phyloP scores from a whole-genome alignment of 53 echinoderm and acorn worm genomes.

The Holothuria leucospilota region DNA sequence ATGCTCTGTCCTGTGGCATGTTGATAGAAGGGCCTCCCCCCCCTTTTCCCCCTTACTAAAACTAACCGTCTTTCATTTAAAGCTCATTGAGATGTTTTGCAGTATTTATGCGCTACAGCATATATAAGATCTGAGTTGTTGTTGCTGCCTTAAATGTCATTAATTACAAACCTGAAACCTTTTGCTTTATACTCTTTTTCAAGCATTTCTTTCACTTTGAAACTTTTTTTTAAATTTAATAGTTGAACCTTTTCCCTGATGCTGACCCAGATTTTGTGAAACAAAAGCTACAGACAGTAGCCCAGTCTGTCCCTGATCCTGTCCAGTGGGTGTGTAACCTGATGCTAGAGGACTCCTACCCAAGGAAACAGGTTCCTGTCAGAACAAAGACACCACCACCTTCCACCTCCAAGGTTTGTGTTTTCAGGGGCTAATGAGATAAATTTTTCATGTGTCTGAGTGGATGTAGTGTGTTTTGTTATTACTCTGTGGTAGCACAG shows the following conservation, averaged over 20 bases:
- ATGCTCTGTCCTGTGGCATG: background rate
- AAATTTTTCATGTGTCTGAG: background rate
- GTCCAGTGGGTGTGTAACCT: slow-evolving; percentile 42
- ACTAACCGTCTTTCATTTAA: no score
- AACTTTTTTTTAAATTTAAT: background rate
- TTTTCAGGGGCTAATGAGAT: no score
- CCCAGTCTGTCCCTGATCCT: slow-evolving; percentile 15
- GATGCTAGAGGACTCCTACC: slow-evolving; percentile 28
- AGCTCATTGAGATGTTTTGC: no score
- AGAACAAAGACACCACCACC: no score
- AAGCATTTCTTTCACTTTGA: no score
- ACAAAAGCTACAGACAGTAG: slow-evolving; percentile 28
- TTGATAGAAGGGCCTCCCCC: background rate
- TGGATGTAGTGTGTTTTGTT: background rate
- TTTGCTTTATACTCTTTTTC: no score
- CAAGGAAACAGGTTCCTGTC: background rate
- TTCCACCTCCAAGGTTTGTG: no score
- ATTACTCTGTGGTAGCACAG: background rate
- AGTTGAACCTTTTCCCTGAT: slow-evolving; percentile 73
- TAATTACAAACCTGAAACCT: no score
- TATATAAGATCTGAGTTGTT: no score
- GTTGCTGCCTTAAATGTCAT: background rate
- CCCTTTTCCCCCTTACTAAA: background rate
- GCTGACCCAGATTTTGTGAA: slow-evolving; percentile 52
- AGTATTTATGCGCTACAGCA: no score